Evolutionary conservation across 30 jellyfish, hydroid and myxozoan genomes (phyloP).

Genomic region (Hydra vulgaris): DNA sequence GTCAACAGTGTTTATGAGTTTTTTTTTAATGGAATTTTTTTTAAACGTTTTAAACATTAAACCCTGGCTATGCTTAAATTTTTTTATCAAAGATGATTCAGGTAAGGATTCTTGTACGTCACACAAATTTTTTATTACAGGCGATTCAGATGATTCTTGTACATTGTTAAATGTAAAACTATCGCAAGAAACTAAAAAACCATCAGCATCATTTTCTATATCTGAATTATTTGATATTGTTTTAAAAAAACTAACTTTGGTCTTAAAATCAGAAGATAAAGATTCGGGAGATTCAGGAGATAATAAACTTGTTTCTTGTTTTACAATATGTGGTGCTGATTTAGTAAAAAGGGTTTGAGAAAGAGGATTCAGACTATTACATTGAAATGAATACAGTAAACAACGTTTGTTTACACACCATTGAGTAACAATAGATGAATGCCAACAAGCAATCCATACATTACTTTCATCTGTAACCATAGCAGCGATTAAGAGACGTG

Average conservation of each 20-base stretch:
- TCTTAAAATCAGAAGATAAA: too few relatives aligned
- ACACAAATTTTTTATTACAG: background rate
- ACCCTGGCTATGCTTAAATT: conserved; percentile 20
- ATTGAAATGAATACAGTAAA: conserved; percentile 31
- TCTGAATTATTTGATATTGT: too few relatives aligned
- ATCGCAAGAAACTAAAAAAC: too few relatives aligned
- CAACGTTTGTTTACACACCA: conserved; percentile 63
- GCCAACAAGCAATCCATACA: conserved; percentile 58
- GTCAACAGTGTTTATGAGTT: background rate
- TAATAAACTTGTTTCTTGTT: background rate
- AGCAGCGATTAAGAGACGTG: conserved; percentile 25
- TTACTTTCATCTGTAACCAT: conserved; percentile 46
- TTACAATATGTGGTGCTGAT: background rate
- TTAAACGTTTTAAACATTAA: background rate
- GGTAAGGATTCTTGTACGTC: background rate
- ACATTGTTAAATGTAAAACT: too few relatives aligned
- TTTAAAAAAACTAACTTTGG: too few relatives aligned
- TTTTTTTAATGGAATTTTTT: background rate
- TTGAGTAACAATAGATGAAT: conserved; percentile 46
- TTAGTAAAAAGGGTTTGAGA: background rate
- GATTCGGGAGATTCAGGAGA: too few relatives aligned
- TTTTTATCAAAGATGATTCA: background rate
- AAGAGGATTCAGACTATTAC: conserved; percentile 29
- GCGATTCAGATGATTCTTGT: too few relatives aligned
- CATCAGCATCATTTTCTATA: too few relatives aligned